A percentile compares a stretch with the other conserved stretches of the same genome.
Conservation (phyloP, 2,888 invertebrate species). For the Microdon myrmicae region DNA sequence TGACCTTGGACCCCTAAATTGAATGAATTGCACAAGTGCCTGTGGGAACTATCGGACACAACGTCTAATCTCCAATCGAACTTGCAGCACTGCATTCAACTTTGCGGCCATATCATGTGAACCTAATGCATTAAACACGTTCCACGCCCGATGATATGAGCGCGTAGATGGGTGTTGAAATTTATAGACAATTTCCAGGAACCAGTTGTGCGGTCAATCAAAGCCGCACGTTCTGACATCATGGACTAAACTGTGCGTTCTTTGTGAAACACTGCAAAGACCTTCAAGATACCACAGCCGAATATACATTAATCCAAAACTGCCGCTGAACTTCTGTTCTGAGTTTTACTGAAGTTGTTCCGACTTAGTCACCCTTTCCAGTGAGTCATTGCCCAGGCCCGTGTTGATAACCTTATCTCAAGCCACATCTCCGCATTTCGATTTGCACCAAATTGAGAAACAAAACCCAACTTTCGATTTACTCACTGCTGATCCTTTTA, state of each 20-base stretch:
- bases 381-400: constrained; percentile 22
- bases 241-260: not conserved
- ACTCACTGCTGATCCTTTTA: too few species aligned
- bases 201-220: not conserved
- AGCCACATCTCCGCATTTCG: not conserved
- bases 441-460: too few species aligned
- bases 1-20: constrained; percentile 54
- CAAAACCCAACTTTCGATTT: too few species aligned
- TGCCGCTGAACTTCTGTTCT: not conserved
- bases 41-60: constrained; percentile 19
- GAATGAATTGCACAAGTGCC: constrained; percentile 7
- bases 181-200: constrained; percentile 1
- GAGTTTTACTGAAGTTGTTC: constrained; percentile 2
- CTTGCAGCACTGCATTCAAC: constrained; percentile 6
- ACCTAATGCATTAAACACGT: too few species aligned
- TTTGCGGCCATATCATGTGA: too few species aligned
- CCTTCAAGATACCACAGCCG: not conserved
- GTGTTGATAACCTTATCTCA: constrained; percentile 5
- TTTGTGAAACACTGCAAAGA: not conserved
- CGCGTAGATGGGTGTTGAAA: too few species aligned
- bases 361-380: constrained; percentile 7
- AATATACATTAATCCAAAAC: constrained; percentile 1
- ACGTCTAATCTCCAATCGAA: constrained; percentile 20
- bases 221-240: constrained; percentile 1
- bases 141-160: too few species aligned